Evolutionary conservation across 1,140 invertebrate genomes (phyloP).

Genomic region (Campodea augens): DNA sequence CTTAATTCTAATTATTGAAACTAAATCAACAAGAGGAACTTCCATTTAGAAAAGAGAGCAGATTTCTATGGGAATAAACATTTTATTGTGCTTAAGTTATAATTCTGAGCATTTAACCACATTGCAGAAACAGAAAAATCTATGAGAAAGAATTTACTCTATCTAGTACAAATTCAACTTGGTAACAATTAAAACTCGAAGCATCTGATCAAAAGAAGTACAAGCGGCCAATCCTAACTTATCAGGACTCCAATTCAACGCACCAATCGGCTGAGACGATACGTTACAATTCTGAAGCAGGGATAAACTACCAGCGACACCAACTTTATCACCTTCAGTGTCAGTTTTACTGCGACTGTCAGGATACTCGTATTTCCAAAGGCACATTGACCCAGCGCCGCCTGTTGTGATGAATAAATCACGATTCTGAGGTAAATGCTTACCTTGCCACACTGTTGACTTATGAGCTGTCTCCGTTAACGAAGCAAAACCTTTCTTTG

Average conservation of each 20-base stretch:
- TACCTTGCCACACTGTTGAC: constrained; percentile 70
- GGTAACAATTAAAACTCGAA: not conserved
- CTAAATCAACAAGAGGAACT: too few relatives aligned
- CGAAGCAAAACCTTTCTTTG: constrained; percentile 65
- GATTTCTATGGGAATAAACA: too few relatives aligned
- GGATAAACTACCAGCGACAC: constrained; percentile 51
- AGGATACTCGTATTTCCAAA: constrained; percentile 92
- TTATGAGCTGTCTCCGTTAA: constrained; percentile 41
- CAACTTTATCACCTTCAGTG: constrained; percentile 42
- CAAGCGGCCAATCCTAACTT: constrained; percentile 72
- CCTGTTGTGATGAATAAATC: constrained; percentile 84
- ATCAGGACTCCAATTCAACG: constrained; percentile 80
- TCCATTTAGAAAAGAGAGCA: too few relatives aligned
- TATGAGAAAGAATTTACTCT: too few relatives aligned
- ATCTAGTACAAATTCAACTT: not conserved
- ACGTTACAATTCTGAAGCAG: constrained; percentile 60
- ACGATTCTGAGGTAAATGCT: constrained; percentile 81
- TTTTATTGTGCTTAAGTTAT: too few relatives aligned
- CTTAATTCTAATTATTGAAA: too few relatives aligned
- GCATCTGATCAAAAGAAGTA: constrained; percentile 73
- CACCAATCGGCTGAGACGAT: constrained; percentile 71
- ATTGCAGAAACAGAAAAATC: too few relatives aligned
- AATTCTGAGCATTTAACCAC: too few relatives aligned
- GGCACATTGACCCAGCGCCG: constrained; percentile 61
- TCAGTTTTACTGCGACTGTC: constrained; percentile 44